phyloP scores from a whole-genome alignment of 2,888 invertebrate species.

The Phrixothrix hirtus region DNA sequence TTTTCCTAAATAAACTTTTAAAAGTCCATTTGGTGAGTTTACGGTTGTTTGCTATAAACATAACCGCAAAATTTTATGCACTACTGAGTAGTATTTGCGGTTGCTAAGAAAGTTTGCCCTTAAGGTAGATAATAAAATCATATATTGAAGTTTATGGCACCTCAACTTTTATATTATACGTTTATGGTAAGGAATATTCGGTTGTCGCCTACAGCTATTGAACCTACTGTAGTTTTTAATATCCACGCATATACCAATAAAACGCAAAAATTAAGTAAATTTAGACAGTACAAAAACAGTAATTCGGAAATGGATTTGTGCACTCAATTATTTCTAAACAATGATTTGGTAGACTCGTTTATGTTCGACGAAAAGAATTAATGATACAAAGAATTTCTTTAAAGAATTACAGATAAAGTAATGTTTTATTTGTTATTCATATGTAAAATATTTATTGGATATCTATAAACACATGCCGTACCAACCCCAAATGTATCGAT shows the following conservation, averaged over 20 bases:
- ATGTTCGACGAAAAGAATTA: no score
- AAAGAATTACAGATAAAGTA: no score
- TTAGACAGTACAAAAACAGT: no score
- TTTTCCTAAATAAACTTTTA: slow-evolving; percentile 27
- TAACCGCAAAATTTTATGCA: slow-evolving; percentile 24
- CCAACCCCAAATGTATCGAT: slow-evolving; percentile 38
- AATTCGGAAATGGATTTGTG: no score
- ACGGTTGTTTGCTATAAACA: slow-evolving; percentile 27
- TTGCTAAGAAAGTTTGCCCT: slow-evolving; percentile 24
- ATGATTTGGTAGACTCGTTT: slow-evolving; percentile 16
- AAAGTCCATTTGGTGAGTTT: slow-evolving; percentile 25
- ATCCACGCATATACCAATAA: no score
- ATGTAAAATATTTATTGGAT: slow-evolving; percentile 38
- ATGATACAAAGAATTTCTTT: no score
- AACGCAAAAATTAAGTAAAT: no score
- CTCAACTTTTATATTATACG: slow-evolving; percentile 21
- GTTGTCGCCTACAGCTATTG: slow-evolving; percentile 22
- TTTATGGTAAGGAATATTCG: slow-evolving; percentile 15
- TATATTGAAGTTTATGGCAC: slow-evolving; percentile 26
- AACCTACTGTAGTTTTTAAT: slow-evolving; percentile 13
- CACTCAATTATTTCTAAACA: no score
- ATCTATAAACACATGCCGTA: slow-evolving; percentile 38
- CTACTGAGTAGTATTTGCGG: slow-evolving; percentile 23
- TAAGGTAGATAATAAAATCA: slow-evolving; percentile 29
- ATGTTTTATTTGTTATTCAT: slow-evolving; percentile 19